Conservation (phyloP, 2,888 invertebrate species). For the Scaptomyza tumidula region DNA sequence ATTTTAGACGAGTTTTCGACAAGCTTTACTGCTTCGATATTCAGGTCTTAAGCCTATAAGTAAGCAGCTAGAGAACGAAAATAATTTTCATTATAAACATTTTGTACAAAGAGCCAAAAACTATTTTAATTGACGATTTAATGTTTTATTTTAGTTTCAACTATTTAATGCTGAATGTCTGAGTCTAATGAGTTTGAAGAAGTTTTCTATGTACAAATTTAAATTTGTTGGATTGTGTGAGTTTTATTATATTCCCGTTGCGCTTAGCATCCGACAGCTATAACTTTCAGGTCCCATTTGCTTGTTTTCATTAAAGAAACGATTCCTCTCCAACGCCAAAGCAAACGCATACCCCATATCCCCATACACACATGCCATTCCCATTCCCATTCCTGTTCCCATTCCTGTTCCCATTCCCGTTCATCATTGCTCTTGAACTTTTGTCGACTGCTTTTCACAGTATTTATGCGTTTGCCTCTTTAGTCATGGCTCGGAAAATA, state of each 20-base stretch:
- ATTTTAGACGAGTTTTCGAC: too few relatives aligned
- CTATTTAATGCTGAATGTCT: background rate
- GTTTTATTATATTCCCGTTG: slow-evolving; percentile 12
- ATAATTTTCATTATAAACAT: background rate
- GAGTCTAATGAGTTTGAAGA: background rate
- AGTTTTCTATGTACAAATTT: background rate
- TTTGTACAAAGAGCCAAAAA: background rate
- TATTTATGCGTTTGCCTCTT: slow-evolving; percentile 73
- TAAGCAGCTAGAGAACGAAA: background rate
- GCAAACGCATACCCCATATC: background rate
- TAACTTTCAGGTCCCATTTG: slow-evolving; percentile 3
- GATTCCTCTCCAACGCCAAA: background rate
- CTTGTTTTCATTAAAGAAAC: background rate
- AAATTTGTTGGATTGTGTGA: slow-evolving; percentile 1
- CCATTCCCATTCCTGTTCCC: slow-evolving; percentile 7
- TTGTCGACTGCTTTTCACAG: slow-evolving; percentile 69
- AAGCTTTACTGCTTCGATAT: background rate
- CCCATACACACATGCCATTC: slow-evolving; percentile 13
- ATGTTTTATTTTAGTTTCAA: background rate
- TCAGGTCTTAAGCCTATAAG: background rate
- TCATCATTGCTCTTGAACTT: slow-evolving; percentile 59
- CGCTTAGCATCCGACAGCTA: slow-evolving; percentile 8
- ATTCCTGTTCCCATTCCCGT: slow-evolving; percentile 26
- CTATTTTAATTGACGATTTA: background rate
- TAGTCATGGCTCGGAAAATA: slow-evolving; percentile 76